phyloP scores from a whole-genome alignment of 2,888 invertebrate genomes.

The Cecidostiba fungosa region DNA sequence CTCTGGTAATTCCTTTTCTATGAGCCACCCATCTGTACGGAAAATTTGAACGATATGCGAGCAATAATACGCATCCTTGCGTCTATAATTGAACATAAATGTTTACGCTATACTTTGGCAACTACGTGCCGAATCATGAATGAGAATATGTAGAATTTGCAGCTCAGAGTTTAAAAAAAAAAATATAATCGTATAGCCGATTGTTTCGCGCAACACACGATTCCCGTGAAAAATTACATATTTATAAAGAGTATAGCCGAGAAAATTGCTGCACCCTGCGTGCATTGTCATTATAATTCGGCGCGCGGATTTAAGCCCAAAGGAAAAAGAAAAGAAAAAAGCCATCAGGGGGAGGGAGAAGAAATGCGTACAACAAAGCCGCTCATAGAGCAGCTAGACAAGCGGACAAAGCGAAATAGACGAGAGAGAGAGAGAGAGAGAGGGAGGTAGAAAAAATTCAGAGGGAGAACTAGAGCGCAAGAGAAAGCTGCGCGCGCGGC shows the following conservation, averaged over 20 bases:
- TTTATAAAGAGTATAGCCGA: not conserved
- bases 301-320: not conserved
- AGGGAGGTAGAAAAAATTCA: constrained; percentile 7
- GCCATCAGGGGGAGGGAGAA: not conserved
- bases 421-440: not conserved
- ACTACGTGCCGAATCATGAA: too few relatives aligned
- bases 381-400: constrained; percentile 22
- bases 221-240: constrained; percentile 23
- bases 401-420: not conserved
- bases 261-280: constrained; percentile 41
- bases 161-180: not conserved
- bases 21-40: too few relatives aligned
- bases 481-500: constrained; percentile 22
- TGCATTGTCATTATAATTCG: constrained; percentile 42
- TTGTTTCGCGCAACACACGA: not conserved
- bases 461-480: constrained; percentile 22
- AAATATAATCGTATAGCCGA: not conserved
- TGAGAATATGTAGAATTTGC: too few relatives aligned
- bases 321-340: not conserved
- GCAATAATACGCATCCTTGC: too few relatives aligned
- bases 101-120: too few relatives aligned
- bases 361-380: not conserved
- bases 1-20: too few relatives aligned
- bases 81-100: too few relatives aligned
- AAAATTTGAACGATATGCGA: not conserved